A percentile compares a stretch with the other conserved stretches of the same genome.
These are phyloP conservation scores for Platysteira castanea DNA, from an alignment of 2,113 vertebrate genomes.

Conservation along the genomic window DNA sequence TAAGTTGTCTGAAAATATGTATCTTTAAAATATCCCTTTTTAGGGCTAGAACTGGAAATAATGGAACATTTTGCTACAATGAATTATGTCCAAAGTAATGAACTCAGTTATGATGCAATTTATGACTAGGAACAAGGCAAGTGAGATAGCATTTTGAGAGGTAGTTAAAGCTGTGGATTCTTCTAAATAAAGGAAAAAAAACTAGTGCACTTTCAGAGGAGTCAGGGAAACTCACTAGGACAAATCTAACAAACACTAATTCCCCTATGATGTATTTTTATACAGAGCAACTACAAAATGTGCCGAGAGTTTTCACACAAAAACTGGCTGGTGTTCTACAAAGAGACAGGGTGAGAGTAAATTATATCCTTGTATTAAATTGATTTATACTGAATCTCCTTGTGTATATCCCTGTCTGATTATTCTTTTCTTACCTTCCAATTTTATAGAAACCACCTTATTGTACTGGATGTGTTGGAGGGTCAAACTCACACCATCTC, in stretches of 20 bases:
- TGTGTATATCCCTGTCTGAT: not conserved
- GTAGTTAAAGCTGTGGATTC: not conserved
- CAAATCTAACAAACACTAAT: not conserved
- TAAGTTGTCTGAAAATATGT: not conserved
- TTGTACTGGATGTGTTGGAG: conserved; percentile 90
- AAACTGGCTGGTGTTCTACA: conserved; percentile 96
- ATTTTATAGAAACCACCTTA: conserved; percentile 80
- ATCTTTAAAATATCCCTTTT: not conserved
- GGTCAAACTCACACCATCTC: conserved; percentile 86
- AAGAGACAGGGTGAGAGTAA: conserved; percentile 83
- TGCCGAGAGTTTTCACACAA: conserved; percentile 93
- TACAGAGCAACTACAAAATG: conserved; percentile 82
- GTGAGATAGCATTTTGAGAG: not conserved
- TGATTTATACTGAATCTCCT: not conserved
- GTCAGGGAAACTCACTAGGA: not conserved
- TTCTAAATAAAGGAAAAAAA: not conserved
- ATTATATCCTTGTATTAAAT: not conserved
- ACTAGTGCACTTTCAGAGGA: not conserved
- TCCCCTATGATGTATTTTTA: not conserved
- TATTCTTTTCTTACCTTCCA: conserved; percentile 36
- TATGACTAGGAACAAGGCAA: not conserved
- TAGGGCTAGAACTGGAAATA: not conserved
- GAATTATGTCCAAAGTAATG: not conserved
- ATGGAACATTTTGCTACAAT: not conserved
- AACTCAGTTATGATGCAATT: not conserved